These are phyloP conservation scores for Rissa tridactyla DNA, from an alignment of 2,113 vertebrate genomes.

Conservation along the genomic window DNA sequence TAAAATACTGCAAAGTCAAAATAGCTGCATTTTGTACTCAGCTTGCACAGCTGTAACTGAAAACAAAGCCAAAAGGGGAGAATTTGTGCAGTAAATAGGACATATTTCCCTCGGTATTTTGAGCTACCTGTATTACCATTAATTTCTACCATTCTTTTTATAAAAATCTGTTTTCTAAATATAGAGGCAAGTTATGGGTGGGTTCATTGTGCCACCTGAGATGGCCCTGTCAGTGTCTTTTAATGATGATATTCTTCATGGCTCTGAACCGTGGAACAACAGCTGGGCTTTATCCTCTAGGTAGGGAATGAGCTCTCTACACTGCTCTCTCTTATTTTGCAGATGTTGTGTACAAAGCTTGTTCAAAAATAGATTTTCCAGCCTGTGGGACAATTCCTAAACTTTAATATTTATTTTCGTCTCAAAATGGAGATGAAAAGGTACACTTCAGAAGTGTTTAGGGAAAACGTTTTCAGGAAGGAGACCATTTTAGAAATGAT, in stretches of 20 bases:
- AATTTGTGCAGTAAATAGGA: not conserved
- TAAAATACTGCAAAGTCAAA: constrained; percentile 22
- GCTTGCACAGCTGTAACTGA: not conserved
- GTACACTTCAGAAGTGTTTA: not conserved
- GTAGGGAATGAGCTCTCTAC: not conserved
- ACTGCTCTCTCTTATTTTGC: not conserved
- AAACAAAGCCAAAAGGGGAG: not conserved
- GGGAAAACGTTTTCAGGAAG: not conserved
- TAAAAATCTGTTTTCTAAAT: not conserved
- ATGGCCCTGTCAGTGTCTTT: not conserved
- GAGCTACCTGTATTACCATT: not conserved
- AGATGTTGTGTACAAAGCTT: not conserved
- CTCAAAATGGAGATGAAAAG: not conserved
- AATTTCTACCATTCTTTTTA: not conserved
- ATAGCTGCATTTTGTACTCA: not conserved
- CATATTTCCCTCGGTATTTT: not conserved
- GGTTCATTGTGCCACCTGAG: not conserved
- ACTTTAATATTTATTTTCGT: not conserved
- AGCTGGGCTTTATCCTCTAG: constrained; percentile 2
- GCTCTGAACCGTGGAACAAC: not conserved
- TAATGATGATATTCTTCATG: not conserved
- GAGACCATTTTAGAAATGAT: not conserved
- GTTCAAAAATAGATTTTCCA: not conserved
- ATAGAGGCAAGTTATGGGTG: not conserved
- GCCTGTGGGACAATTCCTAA: not conserved